Percentiles rank a stretch among this genome's conserved stretches.
Evolutionary conservation across 2,797 vertebrate genomes (phyloP).

Genomic region (Sus cebifrons): DNA sequence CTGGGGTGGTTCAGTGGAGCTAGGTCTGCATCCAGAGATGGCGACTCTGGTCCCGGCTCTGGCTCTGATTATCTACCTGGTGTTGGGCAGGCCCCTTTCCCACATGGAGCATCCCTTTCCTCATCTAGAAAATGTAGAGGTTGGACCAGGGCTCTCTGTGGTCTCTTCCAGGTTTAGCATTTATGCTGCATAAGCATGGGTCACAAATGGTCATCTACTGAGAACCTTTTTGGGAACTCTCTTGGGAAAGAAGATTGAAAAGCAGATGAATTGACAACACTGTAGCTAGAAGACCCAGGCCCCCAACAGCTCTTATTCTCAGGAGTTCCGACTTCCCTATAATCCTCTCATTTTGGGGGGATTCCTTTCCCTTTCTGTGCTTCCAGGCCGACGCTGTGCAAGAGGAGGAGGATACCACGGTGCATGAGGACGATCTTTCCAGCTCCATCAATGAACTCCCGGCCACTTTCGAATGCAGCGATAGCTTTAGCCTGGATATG

Average conservation of each 20-base stretch:
- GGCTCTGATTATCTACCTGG: not conserved
- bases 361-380: constrained; percentile 54
- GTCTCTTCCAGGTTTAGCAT: constrained; percentile 25
- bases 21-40: not conserved
- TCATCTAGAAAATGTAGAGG: not conserved
- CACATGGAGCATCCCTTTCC: not conserved
- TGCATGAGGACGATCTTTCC: constrained; percentile 93
- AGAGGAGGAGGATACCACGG: constrained; percentile 92
- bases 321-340: not conserved
- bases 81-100: not conserved
- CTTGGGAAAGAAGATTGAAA: not conserved
- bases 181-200: not conserved
- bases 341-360: not conserved
- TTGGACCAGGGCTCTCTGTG: not conserved
- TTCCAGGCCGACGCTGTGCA: constrained; percentile 90
- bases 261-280: not conserved
- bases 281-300: not conserved
- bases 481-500: constrained; percentile 92
- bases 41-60: not conserved
- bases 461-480: constrained; percentile 92
- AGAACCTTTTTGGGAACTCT: not conserved
- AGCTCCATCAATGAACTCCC: constrained; percentile 94
- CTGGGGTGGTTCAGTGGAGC: not conserved
- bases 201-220: not conserved
- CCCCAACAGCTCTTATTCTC: not conserved